Conservation (phyloP, 1,140 invertebrate species). For the Aradophagus sp. region DNA sequence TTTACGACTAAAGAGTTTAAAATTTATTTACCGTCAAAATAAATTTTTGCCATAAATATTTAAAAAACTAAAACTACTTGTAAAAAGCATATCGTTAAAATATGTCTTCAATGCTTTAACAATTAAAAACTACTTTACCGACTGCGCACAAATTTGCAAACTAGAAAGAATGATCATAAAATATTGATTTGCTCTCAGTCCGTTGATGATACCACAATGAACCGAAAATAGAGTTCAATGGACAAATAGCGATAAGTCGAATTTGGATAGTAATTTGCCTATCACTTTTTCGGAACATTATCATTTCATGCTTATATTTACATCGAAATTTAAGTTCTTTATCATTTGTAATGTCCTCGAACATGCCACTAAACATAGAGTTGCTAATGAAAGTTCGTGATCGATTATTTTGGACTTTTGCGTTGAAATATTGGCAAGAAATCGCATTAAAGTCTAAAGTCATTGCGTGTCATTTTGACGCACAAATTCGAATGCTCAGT, state of each 20-base stretch:
- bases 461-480: too few relatives aligned
- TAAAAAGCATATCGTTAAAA: too few relatives aligned
- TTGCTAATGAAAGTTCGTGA: not conserved
- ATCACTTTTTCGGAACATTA: slow-evolving; percentile 23
- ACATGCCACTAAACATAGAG: slow-evolving; percentile 2
- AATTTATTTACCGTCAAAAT: too few relatives aligned
- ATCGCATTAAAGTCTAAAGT: not conserved
- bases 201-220: slow-evolving; percentile 22
- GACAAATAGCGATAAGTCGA: slow-evolving; percentile 4
- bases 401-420: slow-evolving; percentile 7
- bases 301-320: slow-evolving; percentile 37
- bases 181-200: slow-evolving; percentile 27
- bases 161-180: slow-evolving; percentile 23
- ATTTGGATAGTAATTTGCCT: too few relatives aligned
- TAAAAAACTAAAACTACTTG: too few relatives aligned
- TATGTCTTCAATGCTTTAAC: too few relatives aligned
- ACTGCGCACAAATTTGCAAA: slow-evolving; percentile 2
- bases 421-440: slow-evolving; percentile 3
- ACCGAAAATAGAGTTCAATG: slow-evolving; percentile 18
- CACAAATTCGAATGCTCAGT: too few relatives aligned
- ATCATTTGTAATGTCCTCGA: slow-evolving; percentile 22
- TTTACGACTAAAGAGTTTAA: too few relatives aligned
- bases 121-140: slow-evolving; percentile 26
- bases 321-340: slow-evolving; percentile 23
- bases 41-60: too few relatives aligned